phyloP scores from a whole-genome alignment of 2,113 vertebrate species.

The Oryzias woworae region DNA sequence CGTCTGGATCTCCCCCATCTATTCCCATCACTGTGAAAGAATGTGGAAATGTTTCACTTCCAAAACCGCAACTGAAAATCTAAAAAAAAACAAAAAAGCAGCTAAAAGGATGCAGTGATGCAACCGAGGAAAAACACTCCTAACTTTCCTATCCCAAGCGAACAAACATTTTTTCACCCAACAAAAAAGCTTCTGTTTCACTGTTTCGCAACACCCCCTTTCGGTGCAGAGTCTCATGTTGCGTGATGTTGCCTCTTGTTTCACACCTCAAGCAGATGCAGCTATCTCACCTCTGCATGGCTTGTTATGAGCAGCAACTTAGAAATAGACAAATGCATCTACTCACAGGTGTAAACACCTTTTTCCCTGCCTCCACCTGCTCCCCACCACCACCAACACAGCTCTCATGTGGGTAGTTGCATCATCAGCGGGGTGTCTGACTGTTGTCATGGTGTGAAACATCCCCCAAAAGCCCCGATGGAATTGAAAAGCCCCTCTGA shows the following conservation, averaged over 20 bases:
- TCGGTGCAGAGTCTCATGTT: not conserved
- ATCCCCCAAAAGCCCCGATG: slow-evolving; percentile 46
- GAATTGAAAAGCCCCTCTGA: slow-evolving; percentile 33
- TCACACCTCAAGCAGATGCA: slow-evolving; percentile 16
- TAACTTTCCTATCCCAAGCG: not conserved
- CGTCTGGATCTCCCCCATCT: no score
- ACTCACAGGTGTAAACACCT: slow-evolving; percentile 33
- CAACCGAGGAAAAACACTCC: not conserved
- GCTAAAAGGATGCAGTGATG: not conserved
- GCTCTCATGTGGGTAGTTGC: slow-evolving; percentile 56
- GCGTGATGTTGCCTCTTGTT: not conserved
- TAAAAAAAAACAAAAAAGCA: not conserved
- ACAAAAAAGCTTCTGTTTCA: not conserved
- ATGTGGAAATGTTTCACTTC: not conserved
- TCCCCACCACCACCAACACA: not conserved
- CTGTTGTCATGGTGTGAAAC: slow-evolving; percentile 63
- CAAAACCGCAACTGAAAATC: not conserved
- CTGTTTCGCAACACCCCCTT: not conserved
- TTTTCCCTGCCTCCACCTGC: not conserved
- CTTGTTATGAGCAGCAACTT: slow-evolving; percentile 2
- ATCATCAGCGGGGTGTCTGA: slow-evolving; percentile 52
- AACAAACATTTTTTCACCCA: not conserved
- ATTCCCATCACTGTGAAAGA: not conserved
- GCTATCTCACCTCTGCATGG: not conserved
- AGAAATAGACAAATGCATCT: slow-evolving; percentile 9